Evolutionary conservation across 1,140 invertebrate genomes (phyloP).

Genomic region (Muscidifurax raptorellus): DNA sequence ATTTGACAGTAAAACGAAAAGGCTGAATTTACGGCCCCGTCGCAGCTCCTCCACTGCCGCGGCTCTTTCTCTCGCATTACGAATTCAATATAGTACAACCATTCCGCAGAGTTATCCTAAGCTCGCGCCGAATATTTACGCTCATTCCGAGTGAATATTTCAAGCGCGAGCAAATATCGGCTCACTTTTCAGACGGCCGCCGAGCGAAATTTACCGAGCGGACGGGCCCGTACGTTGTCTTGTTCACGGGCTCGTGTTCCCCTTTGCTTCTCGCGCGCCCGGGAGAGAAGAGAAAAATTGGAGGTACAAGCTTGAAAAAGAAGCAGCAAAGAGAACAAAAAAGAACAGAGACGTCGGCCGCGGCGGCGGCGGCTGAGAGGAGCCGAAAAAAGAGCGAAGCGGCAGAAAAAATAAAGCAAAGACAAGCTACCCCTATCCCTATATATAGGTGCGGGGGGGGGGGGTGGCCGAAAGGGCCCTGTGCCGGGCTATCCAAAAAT

Average conservation of each 20-base stretch:
- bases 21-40: background rate
- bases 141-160: slow-evolving; percentile 36
- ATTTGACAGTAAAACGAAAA: slow-evolving; percentile 2
- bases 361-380: slow-evolving; percentile 25
- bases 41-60: background rate
- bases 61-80: background rate
- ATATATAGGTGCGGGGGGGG: background rate
- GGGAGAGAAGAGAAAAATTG: slow-evolving; percentile 32
- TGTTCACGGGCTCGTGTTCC: slow-evolving; percentile 36
- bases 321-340: background rate
- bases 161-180: slow-evolving; percentile 47
- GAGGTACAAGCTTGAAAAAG: slow-evolving; percentile 27
- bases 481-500: slow-evolving; percentile 6
- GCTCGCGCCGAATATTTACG: slow-evolving; percentile 23
- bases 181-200: slow-evolving; percentile 33
- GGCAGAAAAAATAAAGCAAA: slow-evolving; percentile 34
- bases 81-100: background rate
- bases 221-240: slow-evolving; percentile 39
- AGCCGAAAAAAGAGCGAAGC: slow-evolving; percentile 18
- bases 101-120: background rate
- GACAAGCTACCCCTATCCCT: slow-evolving; percentile 8
- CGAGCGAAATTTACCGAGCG: slow-evolving; percentile 38
- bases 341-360: slow-evolving; percentile 23
- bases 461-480: background rate
- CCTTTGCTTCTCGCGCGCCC: background rate